Base-by-base conservation (phyloP, 2,888 invertebrate species). In the Standfussiana lucernea region DNA sequence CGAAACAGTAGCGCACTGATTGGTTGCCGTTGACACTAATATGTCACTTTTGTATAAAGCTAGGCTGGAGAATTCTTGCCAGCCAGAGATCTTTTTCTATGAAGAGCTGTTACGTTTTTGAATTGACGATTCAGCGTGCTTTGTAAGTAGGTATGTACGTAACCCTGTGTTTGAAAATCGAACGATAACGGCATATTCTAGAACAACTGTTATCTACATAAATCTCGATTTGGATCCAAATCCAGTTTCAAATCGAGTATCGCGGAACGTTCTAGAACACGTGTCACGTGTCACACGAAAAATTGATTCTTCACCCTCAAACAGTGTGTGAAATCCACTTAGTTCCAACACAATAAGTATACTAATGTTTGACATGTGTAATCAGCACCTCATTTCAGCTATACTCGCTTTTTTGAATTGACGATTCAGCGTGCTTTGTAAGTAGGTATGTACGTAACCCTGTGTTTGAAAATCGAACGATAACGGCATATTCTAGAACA, bases 1-100 rank as follows among this genome's bases (percentile, higher is more conserved):
- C 13, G 40, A 64, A 64, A 13, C 64, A 40, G 40, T n/a, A 62
- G 62, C n/a, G 15, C 37, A 62, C 37, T 37, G 6, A 24, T 62
- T 37, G 85, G 88, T 92, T 91, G 86, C 88, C 89, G 88, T 82
- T 90, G 89, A 90, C 89, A 89, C 85, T 88, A 87, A 89, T 13
- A 77, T 62, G 65, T 77, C 72, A 84, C 35, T 62, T 37, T 40
- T n/a, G 40, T 64, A 15, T 62, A 45, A 13, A 18, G 11, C 24
- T 50, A 13, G 24, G 18, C 18, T 28, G 13, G 2, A 50, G 15
- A 62, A n/a, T 21, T 65, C 15, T 37, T 35, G 47, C 28, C 53
- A 72, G 72, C 56, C 78, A 62, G 32, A 40, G 40, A 8, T 59
- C 0, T 59, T 11, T 35, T 28, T 35, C 6, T 8, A 24, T 2